These are phyloP conservation scores for Donacobius atricapilla DNA, from an alignment of 2,113 vertebrate species.

Conservation along the genomic window DNA sequence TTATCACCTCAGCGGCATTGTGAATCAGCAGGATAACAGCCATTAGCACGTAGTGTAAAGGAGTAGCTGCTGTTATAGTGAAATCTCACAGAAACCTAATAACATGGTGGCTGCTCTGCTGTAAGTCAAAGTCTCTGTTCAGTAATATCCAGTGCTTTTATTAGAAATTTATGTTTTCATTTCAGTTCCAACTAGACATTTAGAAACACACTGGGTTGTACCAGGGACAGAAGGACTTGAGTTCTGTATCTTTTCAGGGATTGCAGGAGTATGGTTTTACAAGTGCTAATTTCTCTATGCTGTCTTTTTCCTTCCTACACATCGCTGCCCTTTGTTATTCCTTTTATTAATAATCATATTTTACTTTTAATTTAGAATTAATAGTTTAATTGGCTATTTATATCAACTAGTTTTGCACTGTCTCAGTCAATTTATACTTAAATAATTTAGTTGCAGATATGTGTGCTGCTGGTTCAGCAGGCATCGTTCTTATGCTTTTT, in stretches of 20 bases:
- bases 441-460: neutral
- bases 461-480: neutral
- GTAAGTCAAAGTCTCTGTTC: neutral
- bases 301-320: neutral
- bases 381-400: neutral
- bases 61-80: neutral
- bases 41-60: neutral
- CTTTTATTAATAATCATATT: neutral
- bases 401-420: neutral
- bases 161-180: neutral
- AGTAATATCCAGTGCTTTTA: neutral
- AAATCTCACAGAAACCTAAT: neutral
- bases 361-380: neutral
- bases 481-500: neutral
- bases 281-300: neutral
- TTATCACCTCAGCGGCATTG: neutral
- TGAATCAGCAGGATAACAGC: neutral
- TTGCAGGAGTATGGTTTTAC: neutral
- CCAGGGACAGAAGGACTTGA: neutral
- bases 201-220: neutral
- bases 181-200: neutral
- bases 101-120: neutral
- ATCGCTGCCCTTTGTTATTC: neutral
- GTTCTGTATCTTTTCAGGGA: neutral
- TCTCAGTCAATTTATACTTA: neutral